These are phyloP conservation scores for Aphis gossypii DNA, from an alignment of 1,140 invertebrate species.

Conservation along the genomic window DNA sequence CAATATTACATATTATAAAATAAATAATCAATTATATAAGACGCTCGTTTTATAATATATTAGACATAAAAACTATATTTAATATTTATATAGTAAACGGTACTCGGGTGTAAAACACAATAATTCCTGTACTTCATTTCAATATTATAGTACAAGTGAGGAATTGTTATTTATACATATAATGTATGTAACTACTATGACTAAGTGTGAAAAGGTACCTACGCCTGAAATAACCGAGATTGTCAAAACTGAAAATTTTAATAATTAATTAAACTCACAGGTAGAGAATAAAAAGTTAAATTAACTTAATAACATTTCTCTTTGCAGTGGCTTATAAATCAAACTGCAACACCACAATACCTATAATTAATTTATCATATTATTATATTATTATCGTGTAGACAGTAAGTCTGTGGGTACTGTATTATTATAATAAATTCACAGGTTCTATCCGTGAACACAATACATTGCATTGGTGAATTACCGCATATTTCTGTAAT, in stretches of 20 bases:
- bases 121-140: not conserved
- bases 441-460: not conserved
- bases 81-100: no score
- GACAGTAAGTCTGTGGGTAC: not conserved
- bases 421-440: not conserved
- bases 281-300: not conserved
- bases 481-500: no score
- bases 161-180: not conserved
- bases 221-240: not conserved
- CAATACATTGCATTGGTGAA: not conserved
- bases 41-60: no score
- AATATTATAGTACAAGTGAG: not conserved
- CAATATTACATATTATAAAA: not conserved
- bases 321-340: not conserved
- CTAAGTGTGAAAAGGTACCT: not conserved
- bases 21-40: not conserved
- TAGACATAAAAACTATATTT: no score
- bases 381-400: not conserved
- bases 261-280: not conserved
- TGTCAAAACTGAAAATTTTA: not conserved
- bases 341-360: not conserved
- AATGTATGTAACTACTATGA: not conserved
- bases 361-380: not conserved
- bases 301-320: not conserved
- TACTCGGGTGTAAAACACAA: not conserved